Evolutionary conservation across 1,140 invertebrate species (phyloP), one percentile per base, ranked within the genome.

Genomic region (Wasmannia auropunctata): DNA sequence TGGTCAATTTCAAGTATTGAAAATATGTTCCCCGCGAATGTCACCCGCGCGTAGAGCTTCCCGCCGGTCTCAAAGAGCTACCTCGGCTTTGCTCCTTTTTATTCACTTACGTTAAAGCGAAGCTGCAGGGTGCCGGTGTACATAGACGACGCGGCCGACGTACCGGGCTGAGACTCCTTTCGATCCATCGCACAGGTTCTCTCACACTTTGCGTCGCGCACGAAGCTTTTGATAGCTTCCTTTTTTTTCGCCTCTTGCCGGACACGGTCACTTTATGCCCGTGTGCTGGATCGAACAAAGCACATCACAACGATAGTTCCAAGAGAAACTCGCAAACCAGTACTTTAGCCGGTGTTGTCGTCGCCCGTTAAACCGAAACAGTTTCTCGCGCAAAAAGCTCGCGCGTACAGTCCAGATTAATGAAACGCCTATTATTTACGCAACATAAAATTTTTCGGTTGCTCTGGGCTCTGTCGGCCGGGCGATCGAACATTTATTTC

Each of bases 51-150:
- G 72, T 40, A 65, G 87, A 85, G 67, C 81, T 77, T 83, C 77
- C 56, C 51, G 28, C 14, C 8, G 40, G 5, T 28, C 34, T 83
- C 79, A 83, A 83, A 83, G 67, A 43, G 40, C 58, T 79, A 86
- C n/a, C n/a, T 87, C 51, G 70, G 84, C 43, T 16, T 63, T 22
- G 22, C 22, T 60, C 40, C 51, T 62, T 81, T 72, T 67, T 86
- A 49, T 56, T 46, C 88, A 94, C 93, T 93, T 90, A 94, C 90
- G 56, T 90, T 92, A 85, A 94, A 93, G 75, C 92, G 92, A 89
- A 87, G 91, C 60, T 92, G 91, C 69, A 93, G 89, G 56, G 92
- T 90, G 51, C 91, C 90, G 11, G 91, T 90, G 62, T 88, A 89
- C 46, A 87, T 86, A 28, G 91, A 76, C 28, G 88, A 86, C n/a